Evolutionary conservation across 2,113 vertebrate species (phyloP).

Genomic region (Ciconia stormi): DNA sequence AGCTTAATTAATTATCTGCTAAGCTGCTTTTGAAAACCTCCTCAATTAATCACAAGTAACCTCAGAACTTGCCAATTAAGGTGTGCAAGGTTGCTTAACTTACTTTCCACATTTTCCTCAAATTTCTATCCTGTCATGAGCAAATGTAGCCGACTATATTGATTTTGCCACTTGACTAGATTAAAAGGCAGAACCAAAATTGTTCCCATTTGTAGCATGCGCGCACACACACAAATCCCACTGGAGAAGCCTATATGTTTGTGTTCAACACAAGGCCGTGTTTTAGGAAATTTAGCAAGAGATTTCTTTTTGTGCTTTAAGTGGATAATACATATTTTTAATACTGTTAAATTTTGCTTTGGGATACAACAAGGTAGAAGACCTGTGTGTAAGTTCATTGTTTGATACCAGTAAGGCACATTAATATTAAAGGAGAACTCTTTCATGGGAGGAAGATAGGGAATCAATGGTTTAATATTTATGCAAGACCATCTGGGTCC

Average conservation of each 20-base stretch:
- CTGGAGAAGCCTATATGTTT: not conserved
- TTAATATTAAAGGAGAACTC: not conserved
- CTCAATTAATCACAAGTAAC: constrained; percentile 20
- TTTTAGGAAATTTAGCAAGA: not conserved
- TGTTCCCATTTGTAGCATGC: not conserved
- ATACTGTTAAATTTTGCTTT: not conserved
- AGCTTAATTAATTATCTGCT: constrained; percentile 37
- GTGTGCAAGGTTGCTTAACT: not conserved
- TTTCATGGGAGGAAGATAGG: not conserved
- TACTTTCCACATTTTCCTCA: not conserved
- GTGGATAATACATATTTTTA: not conserved
- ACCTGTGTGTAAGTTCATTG: not conserved
- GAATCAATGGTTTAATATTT: not conserved
- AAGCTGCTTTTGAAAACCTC: constrained; percentile 15
- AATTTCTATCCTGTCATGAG: not conserved
- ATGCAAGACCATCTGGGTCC: not conserved
- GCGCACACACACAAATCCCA: too few species aligned
- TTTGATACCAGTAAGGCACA: not conserved
- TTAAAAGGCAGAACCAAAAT: not conserved
- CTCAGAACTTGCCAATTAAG: not conserved
- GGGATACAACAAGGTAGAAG: not conserved
- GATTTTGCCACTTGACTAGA: not conserved
- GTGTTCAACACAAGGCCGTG: fast-evolving
- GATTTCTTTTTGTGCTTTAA: not conserved
- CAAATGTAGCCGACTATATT: not conserved